Conservation (phyloP, 1,140 invertebrate species). For the Leptonema lineaticorne region DNA sequence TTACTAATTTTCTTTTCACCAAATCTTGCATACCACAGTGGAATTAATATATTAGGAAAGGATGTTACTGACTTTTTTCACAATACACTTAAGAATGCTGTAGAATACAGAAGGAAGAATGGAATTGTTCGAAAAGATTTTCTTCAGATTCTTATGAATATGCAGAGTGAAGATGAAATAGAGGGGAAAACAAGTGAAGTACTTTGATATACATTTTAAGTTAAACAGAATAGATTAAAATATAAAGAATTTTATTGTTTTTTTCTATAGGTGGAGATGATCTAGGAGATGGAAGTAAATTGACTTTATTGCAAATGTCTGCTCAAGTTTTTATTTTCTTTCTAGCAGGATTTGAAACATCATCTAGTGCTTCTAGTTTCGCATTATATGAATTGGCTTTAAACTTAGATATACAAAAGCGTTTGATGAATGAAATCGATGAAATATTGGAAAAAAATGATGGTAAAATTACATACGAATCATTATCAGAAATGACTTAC, state of each 20-base stretch:
- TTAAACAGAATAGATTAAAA: no score
- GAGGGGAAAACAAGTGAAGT: constrained; percentile 44
- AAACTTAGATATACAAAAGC: constrained; percentile 58
- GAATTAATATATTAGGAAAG: constrained; percentile 34
- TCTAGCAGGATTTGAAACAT: constrained; percentile 64
- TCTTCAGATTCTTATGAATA: constrained; percentile 57
- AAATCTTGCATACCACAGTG: no score
- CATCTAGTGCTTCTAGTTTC: constrained; percentile 57
- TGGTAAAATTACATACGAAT: constrained; percentile 55
- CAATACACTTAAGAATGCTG: constrained; percentile 49
- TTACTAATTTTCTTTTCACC: constrained; percentile 12
- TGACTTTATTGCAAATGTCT: constrained; percentile 44
- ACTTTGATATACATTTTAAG: no score
- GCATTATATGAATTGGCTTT: constrained; percentile 57
- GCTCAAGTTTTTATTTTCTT: constrained; percentile 57
- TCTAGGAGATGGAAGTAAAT: constrained; percentile 20
- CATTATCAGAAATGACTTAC: constrained; percentile 49
- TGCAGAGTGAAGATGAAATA: constrained; percentile 52
- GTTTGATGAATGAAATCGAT: constrained; percentile 56
- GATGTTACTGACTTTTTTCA: constrained; percentile 55
- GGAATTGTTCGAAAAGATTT: constrained; percentile 58
- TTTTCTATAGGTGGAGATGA: no score
- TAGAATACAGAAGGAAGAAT: constrained; percentile 53
- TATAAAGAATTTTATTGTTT: no score
- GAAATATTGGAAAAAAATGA: constrained; percentile 46